Evolutionary conservation across 2,797 vertebrate genomes (phyloP).

Genomic region (Paramormyrops hopkinsi): DNA sequence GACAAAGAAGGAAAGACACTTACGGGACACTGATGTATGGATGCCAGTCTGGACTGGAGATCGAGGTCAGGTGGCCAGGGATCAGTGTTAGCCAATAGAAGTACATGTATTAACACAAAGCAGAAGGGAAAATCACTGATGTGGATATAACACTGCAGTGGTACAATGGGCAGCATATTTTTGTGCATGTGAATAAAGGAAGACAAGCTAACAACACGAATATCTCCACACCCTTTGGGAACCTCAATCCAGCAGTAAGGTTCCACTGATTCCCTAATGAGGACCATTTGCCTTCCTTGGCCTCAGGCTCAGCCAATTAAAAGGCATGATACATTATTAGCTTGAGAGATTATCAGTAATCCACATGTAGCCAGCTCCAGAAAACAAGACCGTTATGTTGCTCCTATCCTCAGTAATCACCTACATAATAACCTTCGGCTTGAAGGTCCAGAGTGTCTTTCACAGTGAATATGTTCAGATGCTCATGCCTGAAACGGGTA

Average conservation of each 20-base stretch:
- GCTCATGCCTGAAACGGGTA: background rate
- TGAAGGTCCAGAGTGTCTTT: background rate
- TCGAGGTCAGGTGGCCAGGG: background rate
- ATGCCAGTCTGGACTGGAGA: background rate
- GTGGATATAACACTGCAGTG: background rate
- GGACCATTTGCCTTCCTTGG: background rate
- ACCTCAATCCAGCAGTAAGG: background rate
- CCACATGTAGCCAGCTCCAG: background rate
- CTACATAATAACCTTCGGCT: background rate
- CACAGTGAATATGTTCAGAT: background rate
- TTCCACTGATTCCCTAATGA: background rate
- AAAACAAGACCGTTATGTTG: background rate
- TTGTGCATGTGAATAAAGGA: background rate
- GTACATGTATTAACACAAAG: background rate
- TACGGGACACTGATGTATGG: background rate
- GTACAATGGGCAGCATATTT: background rate
- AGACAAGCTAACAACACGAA: background rate
- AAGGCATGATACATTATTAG: background rate
- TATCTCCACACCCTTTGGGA: background rate
- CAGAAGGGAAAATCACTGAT: background rate
- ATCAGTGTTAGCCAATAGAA: background rate
- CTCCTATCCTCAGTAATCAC: background rate
- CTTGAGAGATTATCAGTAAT: constrained; percentile 1
- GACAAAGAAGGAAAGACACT: background rate
- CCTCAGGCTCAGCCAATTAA: constrained; percentile 27